A percentile compares a stretch with the other conserved stretches of the same genome.
phyloP scores from a whole-genome alignment of 2,888 invertebrate species.

The Lasioglossum marginatum region DNA sequence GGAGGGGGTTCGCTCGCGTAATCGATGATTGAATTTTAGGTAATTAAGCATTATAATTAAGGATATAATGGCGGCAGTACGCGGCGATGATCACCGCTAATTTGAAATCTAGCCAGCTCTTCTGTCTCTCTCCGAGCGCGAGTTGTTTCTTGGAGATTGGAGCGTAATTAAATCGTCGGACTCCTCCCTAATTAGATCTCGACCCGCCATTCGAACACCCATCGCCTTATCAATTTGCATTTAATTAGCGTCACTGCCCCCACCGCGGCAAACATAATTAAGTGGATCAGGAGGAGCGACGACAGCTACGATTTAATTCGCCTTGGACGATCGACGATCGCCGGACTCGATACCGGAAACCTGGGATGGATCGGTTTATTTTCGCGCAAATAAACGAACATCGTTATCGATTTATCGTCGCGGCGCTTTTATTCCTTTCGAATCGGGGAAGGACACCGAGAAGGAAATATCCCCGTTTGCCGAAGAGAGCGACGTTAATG shows the following conservation, averaged over 20 bases:
- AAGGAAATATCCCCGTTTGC: background rate
- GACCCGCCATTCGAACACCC: slow-evolving; percentile 43
- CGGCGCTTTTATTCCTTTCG: background rate
- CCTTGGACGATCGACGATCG: background rate
- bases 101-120: background rate
- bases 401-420: background rate
- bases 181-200: slow-evolving; percentile 50
- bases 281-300: slow-evolving; percentile 2
- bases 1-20: background rate
- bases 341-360: background rate
- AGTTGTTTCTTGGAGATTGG: slow-evolving; percentile 28
- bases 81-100: slow-evolving; percentile 12
- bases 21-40: background rate
- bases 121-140: background rate
- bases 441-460: background rate
- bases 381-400: background rate
- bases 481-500: background rate
- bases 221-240: slow-evolving; percentile 54
- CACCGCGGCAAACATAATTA: slow-evolving; percentile 41
- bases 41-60: slow-evolving; percentile 13
- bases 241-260: slow-evolving; percentile 46
- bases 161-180: slow-evolving; percentile 39
- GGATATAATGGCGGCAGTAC: background rate
- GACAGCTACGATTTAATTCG: slow-evolving; percentile 30
- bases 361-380: background rate